A percentile compares a stretch with the other conserved stretches of the same genome.
Evolutionary conservation across 2,113 vertebrate species (phyloP).

Genomic region (Lagopus muta): DNA sequence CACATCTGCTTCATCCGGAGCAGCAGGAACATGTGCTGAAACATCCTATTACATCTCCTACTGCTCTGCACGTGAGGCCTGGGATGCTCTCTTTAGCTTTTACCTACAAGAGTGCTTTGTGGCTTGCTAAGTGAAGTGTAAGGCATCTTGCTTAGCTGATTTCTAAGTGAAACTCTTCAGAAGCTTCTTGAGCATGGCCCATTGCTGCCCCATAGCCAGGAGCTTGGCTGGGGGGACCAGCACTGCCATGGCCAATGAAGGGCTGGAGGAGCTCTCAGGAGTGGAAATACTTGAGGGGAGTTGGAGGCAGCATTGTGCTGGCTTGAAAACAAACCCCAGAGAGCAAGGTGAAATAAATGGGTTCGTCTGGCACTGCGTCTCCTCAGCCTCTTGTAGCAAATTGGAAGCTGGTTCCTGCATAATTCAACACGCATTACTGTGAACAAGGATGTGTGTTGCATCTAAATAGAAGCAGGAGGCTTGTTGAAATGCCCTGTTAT

Average conservation of each 20-base stretch:
- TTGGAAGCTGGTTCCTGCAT: constrained; percentile 67
- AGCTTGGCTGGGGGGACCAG: neutral
- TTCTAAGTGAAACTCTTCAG: neutral
- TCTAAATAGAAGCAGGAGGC: constrained; percentile 66
- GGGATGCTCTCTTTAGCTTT: neutral
- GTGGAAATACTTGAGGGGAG: constrained; percentile 37
- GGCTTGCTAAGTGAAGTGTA: neutral
- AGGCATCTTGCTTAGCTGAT: neutral
- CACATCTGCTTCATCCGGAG: neutral
- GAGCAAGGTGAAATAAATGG: constrained; percentile 67
- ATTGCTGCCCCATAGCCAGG: neutral
- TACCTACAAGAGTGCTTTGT: neutral
- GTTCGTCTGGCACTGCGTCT: constrained; percentile 54
- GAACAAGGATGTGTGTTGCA: constrained; percentile 55
- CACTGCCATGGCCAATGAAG: neutral
- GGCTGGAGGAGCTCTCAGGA: neutral
- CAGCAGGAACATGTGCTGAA: neutral
- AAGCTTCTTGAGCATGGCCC: neutral
- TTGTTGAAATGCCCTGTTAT: constrained; percentile 56
- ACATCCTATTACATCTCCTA: neutral
- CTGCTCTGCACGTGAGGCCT: neutral
- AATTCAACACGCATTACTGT: constrained; percentile 60
- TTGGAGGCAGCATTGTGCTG: constrained; percentile 8
- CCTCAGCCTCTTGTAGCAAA: constrained; percentile 58
- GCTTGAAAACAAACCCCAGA: constrained; percentile 59